Base-by-base conservation (phyloP, 2,888 invertebrate species). In the Drosophila lacicola region DNA sequence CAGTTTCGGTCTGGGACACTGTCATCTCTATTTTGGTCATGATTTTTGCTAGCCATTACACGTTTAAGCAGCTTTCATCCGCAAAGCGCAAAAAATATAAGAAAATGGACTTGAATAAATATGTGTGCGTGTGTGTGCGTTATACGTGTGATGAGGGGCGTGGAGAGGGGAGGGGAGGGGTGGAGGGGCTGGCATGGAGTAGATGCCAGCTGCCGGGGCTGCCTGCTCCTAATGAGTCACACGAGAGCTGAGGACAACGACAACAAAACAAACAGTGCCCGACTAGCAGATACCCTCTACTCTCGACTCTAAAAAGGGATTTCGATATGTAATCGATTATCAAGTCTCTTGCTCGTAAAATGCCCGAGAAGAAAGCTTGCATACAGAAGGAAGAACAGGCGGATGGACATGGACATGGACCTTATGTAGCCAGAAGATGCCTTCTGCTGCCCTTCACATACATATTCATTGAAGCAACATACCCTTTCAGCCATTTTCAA, bases 1-100 rank as follows among this genome's bases (percentile, higher is more conserved):
- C 56, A 49, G 60, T 47, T 66, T 29, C 29, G 21, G 46, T 45
- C 60, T 45, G 29, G 44, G 36, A 36, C 49, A 19, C 54, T 69
- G 85, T 85, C 85, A 72, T 72, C 80, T 85, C 67, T 70, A 82
- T 85, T 82, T 82, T 64, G 71, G 83, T 77, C 80, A 77, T 83
- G 83, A 74, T 76, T 82, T 70, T 64, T 63, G 82, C 54, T 63
- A 53, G 69, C 82, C 79, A 79, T 85, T 71, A 72, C 79, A 69
- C 69, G 65, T 73, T 68, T 78, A 72, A 76, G 75, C 78, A 58
- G 68, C 64, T 68, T 47, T 60, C 67, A 44, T 58, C 46, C 60
- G 36, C 37, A 65, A 61, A 45, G 39, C 19, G 53, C 39, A 41
- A 42, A 42, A 42, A 45, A 41, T 9, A 19, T 17, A 10, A n/a